A percentile compares a stretch with the other conserved stretches of the same genome.
Evolutionary conservation across 2,888 invertebrate genomes (phyloP).

Genomic region (Dolichopus griseipennis): DNA sequence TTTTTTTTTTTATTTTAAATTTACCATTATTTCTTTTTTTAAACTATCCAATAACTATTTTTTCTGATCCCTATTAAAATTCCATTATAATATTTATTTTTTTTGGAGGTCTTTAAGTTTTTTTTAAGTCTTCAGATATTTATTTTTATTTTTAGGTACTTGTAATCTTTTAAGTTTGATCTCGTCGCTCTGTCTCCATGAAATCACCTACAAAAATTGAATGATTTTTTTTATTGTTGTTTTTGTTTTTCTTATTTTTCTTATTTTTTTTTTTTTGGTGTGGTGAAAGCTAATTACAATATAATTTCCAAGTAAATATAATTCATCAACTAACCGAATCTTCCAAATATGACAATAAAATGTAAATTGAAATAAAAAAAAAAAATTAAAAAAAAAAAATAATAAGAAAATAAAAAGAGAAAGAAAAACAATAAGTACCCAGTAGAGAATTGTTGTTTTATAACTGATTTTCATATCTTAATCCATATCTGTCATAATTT

Average conservation of each 20-base stretch:
- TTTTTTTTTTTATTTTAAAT: no score
- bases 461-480: background rate
- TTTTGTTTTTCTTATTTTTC: no score
- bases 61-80: background rate
- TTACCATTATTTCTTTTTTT: no score
- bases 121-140: background rate
- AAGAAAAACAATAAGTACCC: background rate
- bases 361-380: background rate
- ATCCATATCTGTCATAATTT: slow-evolving; percentile 2
- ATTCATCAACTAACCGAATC: background rate
- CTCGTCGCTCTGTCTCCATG: background rate
- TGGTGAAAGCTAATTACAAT: slow-evolving; percentile 5
- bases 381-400: background rate
- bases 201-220: slow-evolving; percentile 1
- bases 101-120: no score
- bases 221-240: no score
- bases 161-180: background rate
- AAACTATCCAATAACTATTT: no score
- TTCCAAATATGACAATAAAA: no score
- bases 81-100: background rate
- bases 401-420: background rate
- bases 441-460: background rate
- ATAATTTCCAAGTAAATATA: background rate
- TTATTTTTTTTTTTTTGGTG: no score
- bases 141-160: background rate